Evolutionary conservation across 2,888 invertebrate species (phyloP).

Genomic region (Molorchus minor): DNA sequence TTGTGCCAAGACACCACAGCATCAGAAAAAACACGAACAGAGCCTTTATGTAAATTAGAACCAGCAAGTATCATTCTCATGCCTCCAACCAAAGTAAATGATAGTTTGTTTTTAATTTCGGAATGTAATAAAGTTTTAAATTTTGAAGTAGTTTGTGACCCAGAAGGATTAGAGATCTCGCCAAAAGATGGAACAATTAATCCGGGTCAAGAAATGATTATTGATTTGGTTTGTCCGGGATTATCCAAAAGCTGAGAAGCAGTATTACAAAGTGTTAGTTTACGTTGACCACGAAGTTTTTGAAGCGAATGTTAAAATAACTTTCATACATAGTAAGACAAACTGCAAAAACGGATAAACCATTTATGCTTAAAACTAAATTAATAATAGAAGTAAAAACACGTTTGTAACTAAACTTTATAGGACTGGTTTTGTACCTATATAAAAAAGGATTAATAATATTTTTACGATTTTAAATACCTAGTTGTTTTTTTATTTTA

Average conservation of each 20-base stretch:
- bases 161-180: constrained; percentile 39
- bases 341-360: background rate
- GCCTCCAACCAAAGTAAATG: constrained; percentile 46
- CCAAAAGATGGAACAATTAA: constrained; percentile 43
- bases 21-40: constrained; percentile 31
- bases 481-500: no score
- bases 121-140: constrained; percentile 32
- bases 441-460: no score
- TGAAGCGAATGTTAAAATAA: constrained; percentile 50
- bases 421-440: no score
- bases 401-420: no score
- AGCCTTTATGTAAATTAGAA: constrained; percentile 42
- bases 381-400: no score
- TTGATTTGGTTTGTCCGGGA: constrained; percentile 45
- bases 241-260: constrained; percentile 23
- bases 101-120: constrained; percentile 46
- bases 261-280: constrained; percentile 45
- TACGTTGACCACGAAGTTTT: constrained; percentile 52
- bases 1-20: constrained; percentile 47
- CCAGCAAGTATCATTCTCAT: constrained; percentile 46
- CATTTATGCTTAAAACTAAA: background rate
- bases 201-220: constrained; percentile 42
- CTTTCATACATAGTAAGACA: constrained; percentile 11
- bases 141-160: constrained; percentile 38
- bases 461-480: no score